A percentile compares a stretch with the other conserved stretches of the same genome.
Conservation (phyloP, 1,140 invertebrate species). For the Brachionus sp. region DNA sequence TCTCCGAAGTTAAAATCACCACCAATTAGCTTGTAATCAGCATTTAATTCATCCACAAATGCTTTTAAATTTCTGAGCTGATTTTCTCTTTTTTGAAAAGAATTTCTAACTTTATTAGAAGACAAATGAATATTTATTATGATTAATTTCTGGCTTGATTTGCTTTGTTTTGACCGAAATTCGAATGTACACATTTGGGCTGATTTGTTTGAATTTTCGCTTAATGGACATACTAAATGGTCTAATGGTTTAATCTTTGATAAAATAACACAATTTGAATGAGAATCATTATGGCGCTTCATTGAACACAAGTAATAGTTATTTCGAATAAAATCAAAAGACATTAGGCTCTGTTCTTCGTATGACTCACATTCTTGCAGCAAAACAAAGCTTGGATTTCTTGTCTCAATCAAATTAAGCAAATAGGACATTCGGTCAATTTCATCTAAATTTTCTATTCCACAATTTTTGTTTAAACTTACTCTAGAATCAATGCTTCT, state of each 20-base stretch:
- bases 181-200: background rate
- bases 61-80: conserved; percentile 12
- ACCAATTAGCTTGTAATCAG: background rate
- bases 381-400: background rate
- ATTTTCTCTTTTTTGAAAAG: background rate
- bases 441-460: conserved; percentile 13
- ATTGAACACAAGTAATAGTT: conserved; percentile 22
- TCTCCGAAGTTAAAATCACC: conserved; percentile 45
- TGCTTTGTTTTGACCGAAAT: background rate
- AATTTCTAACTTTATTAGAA: conserved; percentile 12
- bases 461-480: conserved; percentile 22
- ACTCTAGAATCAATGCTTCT: background rate
- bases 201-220: conserved; percentile 36
- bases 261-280: conserved; percentile 28
- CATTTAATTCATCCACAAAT: background rate
- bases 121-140: conserved; percentile 37
- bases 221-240: background rate
- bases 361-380: conserved; percentile 38
- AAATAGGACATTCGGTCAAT: background rate
- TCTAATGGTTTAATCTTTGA: conserved; percentile 5
- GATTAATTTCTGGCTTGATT: background rate
- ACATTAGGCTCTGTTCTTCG: background rate
- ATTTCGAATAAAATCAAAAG: background rate
- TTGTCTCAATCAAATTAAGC: background rate
- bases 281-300: background rate